Conservation (phyloP, 2,113 vertebrate genomes). For the Rattus norvegicus region GRCr8 NC_086021.1:182238501-182239000, state of each 20-base stretch:
- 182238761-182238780: neutral
- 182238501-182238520: accelerated
- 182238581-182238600: neutral
- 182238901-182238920: neutral
- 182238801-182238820: neutral
- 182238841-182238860: neutral
- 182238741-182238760: accelerated
- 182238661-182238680: neutral
- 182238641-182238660: neutral
- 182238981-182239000: neutral
- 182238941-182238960: neutral
- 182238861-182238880: neutral
- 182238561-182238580: neutral
- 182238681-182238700: constrained; percentile 24
- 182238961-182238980: neutral
- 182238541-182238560: neutral
- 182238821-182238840: neutral
- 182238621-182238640: constrained; percentile 43
- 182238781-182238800: neutral
- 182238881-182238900: neutral
- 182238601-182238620: neutral
- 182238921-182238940: neutral
- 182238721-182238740: neutral
- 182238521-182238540: neutral
- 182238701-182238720: neutral